Base-by-base conservation (phyloP, 2,888 invertebrate species). In the Polyommatus icarus region DNA sequence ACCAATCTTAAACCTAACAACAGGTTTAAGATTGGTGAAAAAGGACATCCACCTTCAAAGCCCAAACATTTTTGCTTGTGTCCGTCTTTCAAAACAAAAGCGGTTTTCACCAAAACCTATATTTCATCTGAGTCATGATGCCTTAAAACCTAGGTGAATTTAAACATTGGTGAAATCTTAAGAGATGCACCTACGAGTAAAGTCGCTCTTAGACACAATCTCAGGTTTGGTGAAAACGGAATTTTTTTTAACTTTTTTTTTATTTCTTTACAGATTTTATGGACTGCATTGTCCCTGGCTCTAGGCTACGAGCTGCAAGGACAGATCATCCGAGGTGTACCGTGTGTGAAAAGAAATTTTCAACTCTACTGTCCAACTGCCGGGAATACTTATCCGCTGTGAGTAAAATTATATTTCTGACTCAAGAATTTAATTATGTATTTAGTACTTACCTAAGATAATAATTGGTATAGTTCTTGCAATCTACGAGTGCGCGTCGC, bases 321-420 rank as follows among this genome's bases (percentile, higher is more conserved):
- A 79, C 98, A 98, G 90, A 95, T 98, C 82, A 97, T 98, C 85
- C 95, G 97, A 89, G 98, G 98, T 82, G 97, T 97, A 84, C 98
- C 98, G 79, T 98, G 98, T 91, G 97, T 98, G 87, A 98, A 98
- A 91, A 95, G 97, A 84, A 96, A 97, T 89, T 97, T 97, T 92
- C 98, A 98, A 89, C 95, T 98, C 79, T 98, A 97, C 91, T 98
- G 98, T 90, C 98, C 98, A 57, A 97, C 98, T 54, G 98, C 98
- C 80, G 98, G 98, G 83, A 98, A 97, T 87, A 97, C 97, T 80
- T 98, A 98, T 94, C 98, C 98, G 84, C 95, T 97, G 98, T 98
- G 94, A 97, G 97, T 95, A 75, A 78, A 59, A 32, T 1, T 24
- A 24, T 20, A n/a, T 20, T 59, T 20, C n/a, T 61, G 29, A 1